Evolutionary conservation across 2,113 vertebrate genomes (phyloP).

Genomic region (Aptenodytes forsteri): DNA sequence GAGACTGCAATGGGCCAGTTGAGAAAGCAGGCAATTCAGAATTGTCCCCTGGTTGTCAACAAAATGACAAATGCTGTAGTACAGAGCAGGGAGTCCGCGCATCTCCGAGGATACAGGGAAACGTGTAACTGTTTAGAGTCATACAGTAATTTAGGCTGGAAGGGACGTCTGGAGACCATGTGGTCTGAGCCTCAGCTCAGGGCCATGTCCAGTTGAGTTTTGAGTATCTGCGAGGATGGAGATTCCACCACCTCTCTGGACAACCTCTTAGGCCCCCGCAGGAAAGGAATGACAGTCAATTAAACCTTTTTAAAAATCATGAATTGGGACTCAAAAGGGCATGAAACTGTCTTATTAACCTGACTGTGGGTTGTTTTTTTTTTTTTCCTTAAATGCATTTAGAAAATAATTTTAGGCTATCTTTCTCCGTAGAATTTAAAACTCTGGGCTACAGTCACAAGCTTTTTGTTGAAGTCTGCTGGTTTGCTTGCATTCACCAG

Average conservation of each 20-base stretch:
- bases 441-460: background rate
- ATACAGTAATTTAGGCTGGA: background rate
- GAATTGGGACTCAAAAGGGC: background rate
- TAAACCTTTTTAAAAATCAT: background rate
- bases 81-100: accelerated
- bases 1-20: accelerated
- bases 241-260: background rate
- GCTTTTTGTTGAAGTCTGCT: background rate
- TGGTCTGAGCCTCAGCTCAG: background rate
- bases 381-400: background rate
- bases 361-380: no score
- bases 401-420: background rate
- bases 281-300: background rate
- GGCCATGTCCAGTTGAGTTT: accelerated
- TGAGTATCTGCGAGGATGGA: background rate
- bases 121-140: background rate
- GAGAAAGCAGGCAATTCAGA: accelerated
- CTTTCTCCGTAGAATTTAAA: background rate
- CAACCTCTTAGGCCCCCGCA: background rate
- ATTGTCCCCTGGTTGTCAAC: background rate
- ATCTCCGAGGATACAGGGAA: background rate
- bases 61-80: background rate
- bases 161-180: background rate
- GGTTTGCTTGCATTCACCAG: background rate
- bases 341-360: background rate